Evolutionary conservation across 2,113 vertebrate species (phyloP), one percentile per base, ranked within the genome.

Genomic region (Silurus asotus): DNA sequence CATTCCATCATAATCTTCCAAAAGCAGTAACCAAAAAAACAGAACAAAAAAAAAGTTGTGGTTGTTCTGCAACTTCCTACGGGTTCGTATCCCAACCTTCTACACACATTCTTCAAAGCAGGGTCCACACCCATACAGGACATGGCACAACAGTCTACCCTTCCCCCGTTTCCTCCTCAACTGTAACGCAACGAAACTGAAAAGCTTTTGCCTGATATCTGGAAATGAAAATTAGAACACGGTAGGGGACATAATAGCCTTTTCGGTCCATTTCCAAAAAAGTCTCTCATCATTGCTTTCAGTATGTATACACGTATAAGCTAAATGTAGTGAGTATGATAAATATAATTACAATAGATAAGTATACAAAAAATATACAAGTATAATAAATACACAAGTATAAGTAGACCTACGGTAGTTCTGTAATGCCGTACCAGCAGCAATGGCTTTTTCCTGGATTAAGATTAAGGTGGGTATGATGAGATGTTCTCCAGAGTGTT

Each of bases 21-120:
- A 77, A 77, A 5, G 8, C 8, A n/a, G 17, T 28, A 56, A 77
- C 53, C 0, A 28, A 9, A 37, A 37, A 37, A 37, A 37, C 2
- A 37, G 0, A 37, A 37, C 2, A 2, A 37, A 37, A 37, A 2
- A 37, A 37, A 2, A 37, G 15, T 53, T 10, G 11, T 1, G 8
- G 81, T 37, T 55, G 23, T 48, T 69, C 62, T 53, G 48, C 51
- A 45, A 69, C 64, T 56, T 69, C n/a, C n/a, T 69, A 53, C 13
- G 7, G 9, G 49, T 55, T 56, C 53, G 37, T 37, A 69, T 59
- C 55, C 25, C 49, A 64, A 37, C 15, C 64, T 69, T 55, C 28
- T 23, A 55, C 64, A 69, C 51, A 20, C 49, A 55, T 69, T 19
- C 81, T 82, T 69, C 64, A 82, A 70, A 83, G 37, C 4, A 37